Evolutionary conservation across 2,888 invertebrate genomes (phyloP).

Genomic region (Tipula confusa): DNA sequence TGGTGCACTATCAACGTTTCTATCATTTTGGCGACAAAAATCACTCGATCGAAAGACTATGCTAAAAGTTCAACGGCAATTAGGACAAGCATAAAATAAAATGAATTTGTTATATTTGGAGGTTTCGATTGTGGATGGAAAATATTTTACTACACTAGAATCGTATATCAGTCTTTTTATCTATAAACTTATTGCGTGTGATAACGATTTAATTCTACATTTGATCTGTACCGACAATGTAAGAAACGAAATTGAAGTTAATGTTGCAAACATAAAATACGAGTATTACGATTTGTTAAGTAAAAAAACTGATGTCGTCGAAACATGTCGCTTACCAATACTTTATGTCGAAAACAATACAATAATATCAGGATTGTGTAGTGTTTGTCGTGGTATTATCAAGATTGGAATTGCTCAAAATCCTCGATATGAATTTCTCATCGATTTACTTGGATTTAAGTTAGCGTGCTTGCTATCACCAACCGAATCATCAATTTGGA

Average conservation of each 20-base stretch:
- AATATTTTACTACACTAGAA: constrained; percentile 55
- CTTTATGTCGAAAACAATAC: constrained; percentile 56
- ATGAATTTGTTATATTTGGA: constrained; percentile 48
- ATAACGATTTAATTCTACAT: constrained; percentile 49
- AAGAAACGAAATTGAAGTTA: constrained; percentile 37
- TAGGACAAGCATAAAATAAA: constrained; percentile 34
- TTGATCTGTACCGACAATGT: constrained; percentile 40
- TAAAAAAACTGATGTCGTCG: constrained; percentile 48
- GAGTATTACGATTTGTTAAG: constrained; percentile 39
- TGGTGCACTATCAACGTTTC: constrained; percentile 42
- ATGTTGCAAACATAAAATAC: background rate
- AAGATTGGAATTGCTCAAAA: constrained; percentile 44
- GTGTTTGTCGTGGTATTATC: constrained; percentile 61
- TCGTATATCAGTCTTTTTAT: constrained; percentile 61
- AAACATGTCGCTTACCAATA: constrained; percentile 60
- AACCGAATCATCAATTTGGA: constrained; percentile 83
- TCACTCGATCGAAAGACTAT: constrained; percentile 35
- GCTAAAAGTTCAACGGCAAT: constrained; percentile 37
- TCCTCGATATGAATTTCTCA: constrained; percentile 34
- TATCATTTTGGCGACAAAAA: constrained; percentile 43
- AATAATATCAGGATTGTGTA: constrained; percentile 72
- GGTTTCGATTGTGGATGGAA: constrained; percentile 39
- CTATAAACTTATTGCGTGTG: constrained; percentile 51
- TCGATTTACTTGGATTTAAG: constrained; percentile 68
- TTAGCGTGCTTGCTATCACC: constrained; percentile 75